These are phyloP conservation scores for Maconellicoccus hirsutus DNA, from an alignment of 1,140 invertebrate species.

Conservation along the genomic window DNA sequence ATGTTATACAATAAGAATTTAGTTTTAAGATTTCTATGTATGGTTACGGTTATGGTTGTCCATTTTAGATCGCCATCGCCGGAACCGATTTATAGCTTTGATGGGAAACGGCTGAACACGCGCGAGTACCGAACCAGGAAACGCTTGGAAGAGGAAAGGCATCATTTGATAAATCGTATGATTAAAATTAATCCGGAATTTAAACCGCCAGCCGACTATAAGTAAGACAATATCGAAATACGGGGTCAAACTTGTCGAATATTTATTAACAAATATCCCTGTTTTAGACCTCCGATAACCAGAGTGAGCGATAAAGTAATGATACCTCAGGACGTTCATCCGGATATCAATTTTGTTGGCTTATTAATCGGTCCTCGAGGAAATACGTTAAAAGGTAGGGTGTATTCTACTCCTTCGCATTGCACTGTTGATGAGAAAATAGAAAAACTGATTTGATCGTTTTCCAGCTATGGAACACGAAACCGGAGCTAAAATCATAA, in stretches of 20 bases:
- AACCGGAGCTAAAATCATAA: slow-evolving; percentile 98
- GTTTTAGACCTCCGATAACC: slow-evolving; percentile 78
- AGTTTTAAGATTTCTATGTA: neutral
- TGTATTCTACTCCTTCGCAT: too few relatives aligned
- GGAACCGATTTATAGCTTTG: slow-evolving; percentile 99
- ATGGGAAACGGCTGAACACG: slow-evolving; percentile 97
- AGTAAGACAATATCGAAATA: slow-evolving; percentile 61
- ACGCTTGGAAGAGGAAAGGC: slow-evolving; percentile 91
- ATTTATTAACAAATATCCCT: neutral
- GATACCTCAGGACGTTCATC: slow-evolving; percentile 99
- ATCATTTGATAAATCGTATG: slow-evolving; percentile 85
- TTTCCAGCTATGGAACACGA: slow-evolving; percentile 95
- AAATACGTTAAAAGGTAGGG: slow-evolving; percentile 94
- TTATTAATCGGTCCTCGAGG: slow-evolving; percentile 96
- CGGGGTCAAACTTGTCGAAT: too few relatives aligned
- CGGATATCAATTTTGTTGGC: slow-evolving; percentile 99
- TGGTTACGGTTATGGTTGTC: neutral
- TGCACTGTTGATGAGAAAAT: too few relatives aligned
- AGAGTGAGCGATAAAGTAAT: slow-evolving; percentile 96
- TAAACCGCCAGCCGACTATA: slow-evolving; percentile 97
- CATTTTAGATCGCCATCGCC: slow-evolving; percentile 92
- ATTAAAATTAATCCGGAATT: slow-evolving; percentile 89
- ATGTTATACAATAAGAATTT: too few relatives aligned
- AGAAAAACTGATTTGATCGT: too few relatives aligned
- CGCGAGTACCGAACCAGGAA: slow-evolving; percentile 93